A percentile compares a stretch with the other conserved stretches of the same genome.
Conservation (phyloP, 1,140 invertebrate species). For the Drosophila virilis region DNA sequence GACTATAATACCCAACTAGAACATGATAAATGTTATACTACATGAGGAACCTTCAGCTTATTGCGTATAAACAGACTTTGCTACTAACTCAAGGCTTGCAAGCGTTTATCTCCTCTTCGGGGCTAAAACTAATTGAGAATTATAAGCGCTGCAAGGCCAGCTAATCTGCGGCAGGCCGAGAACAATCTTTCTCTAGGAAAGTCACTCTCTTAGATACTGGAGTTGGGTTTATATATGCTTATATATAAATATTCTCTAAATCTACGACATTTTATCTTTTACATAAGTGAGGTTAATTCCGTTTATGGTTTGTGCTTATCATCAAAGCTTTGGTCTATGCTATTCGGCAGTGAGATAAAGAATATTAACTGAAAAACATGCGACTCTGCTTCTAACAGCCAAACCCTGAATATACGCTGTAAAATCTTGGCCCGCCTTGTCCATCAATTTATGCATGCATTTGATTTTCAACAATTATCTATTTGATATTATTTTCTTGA, state of each 20-base stretch:
- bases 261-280: not conserved
- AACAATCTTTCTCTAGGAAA: no score
- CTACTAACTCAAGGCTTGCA: no score
- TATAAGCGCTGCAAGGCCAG: no score
- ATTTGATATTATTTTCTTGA: not conserved
- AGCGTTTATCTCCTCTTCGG: no score
- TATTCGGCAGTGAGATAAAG: not conserved
- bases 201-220: no score
- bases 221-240: not conserved
- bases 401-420: not conserved
- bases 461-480: not conserved
- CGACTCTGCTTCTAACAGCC: not conserved
- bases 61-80: no score
- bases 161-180: no score
- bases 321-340: not conserved
- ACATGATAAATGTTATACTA: no score
- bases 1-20: no score
- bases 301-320: constrained; percentile 11
- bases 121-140: no score
- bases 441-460: constrained; percentile 10
- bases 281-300: not conserved
- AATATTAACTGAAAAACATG: not conserved
- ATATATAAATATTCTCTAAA: not conserved
- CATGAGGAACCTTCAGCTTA: no score
- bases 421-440: no score